Conservation (phyloP, 2,888 invertebrate species). For the Gortyna flavago region DNA sequence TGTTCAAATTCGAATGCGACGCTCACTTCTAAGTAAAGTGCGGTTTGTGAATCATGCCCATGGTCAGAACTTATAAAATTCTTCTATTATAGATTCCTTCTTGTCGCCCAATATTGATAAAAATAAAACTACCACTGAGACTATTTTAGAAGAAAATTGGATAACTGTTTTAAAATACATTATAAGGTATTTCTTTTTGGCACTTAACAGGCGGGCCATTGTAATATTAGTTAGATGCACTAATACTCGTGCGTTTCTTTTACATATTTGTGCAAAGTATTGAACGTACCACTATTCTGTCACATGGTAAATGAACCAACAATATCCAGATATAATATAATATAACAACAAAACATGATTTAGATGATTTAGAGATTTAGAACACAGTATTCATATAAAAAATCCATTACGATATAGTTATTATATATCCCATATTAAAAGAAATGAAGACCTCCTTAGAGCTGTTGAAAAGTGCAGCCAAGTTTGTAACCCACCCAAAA, state of each 20-base stretch:
- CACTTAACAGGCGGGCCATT: background rate
- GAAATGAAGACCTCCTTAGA: background rate
- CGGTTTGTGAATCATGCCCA: too few species aligned
- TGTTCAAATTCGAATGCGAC: background rate
- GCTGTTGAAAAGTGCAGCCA: background rate
- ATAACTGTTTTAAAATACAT: background rate
- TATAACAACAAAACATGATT: background rate
- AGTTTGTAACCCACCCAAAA: background rate
- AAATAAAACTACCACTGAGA: background rate
- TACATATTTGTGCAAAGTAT: background rate
- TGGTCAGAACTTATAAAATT: background rate
- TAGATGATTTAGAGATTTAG: background rate
- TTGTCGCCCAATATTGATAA: background rate
- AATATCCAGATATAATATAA: background rate
- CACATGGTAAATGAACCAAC: background rate
- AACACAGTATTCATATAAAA: background rate
- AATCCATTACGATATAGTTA: background rate
- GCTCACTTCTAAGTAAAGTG: background rate
- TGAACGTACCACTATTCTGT: background rate
- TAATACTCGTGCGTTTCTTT: background rate
- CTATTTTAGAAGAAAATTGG: background rate
- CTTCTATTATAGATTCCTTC: background rate
- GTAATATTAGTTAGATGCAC: background rate
- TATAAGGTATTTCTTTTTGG: background rate
- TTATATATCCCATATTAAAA: background rate